Conservation (phyloP, 2,113 vertebrate species). For the Melozone crissalis region DNA sequence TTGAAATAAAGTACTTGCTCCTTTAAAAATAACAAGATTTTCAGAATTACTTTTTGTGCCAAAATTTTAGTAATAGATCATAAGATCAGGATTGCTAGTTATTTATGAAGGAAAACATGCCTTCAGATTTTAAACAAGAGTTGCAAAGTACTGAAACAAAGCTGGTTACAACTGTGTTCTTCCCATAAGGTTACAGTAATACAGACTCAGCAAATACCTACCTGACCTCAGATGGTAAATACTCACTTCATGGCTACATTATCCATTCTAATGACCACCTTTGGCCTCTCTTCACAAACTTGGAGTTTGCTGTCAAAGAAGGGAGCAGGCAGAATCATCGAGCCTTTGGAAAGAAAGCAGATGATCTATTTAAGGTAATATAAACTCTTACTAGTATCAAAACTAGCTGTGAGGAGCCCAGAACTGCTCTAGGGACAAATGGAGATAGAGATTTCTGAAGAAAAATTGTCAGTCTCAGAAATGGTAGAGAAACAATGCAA, state of each 20-base stretch:
- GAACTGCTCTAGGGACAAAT: background rate
- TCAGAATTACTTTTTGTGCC: background rate
- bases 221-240: constrained; percentile 74
- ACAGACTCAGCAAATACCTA: constrained; percentile 68
- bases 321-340: constrained; percentile 73
- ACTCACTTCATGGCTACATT: constrained; percentile 79
- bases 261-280: constrained; percentile 67
- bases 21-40: background rate
- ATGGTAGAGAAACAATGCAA: background rate
- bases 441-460: background rate
- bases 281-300: constrained; percentile 82
- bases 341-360: constrained; percentile 59
- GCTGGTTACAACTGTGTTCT: background rate
- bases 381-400: background rate
- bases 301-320: constrained; percentile 79
- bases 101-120: background rate
- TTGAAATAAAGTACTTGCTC: background rate
- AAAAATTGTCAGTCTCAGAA: background rate
- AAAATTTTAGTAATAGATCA: background rate
- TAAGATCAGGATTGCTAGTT: background rate
- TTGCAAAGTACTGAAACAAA: background rate
- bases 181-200: constrained; percentile 79
- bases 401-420: background rate
- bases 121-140: background rate
- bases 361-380: constrained; percentile 74